Evolutionary conservation across 1,140 invertebrate species (phyloP).

Genomic region (Plutomurus gul): DNA sequence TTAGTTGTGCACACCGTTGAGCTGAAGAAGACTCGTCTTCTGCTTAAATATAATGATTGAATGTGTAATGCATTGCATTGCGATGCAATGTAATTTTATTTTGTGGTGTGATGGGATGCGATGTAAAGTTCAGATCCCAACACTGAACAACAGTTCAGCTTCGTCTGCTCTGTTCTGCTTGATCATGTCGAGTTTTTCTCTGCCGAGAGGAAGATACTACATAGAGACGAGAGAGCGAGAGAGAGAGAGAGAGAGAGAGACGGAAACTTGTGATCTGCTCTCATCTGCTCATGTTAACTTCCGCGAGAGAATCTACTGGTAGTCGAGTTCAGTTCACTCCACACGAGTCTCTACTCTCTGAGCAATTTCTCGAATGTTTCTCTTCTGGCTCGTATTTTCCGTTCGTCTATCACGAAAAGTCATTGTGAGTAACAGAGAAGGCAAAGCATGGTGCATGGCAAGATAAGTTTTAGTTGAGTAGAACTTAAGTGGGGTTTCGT

Average conservation of each 20-base stretch:
- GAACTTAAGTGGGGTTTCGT: neutral
- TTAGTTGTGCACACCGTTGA: too few relatives aligned
- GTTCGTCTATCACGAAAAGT: slow-evolving; percentile 16
- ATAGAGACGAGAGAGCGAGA: neutral
- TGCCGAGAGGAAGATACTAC: neutral
- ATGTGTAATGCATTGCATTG: too few relatives aligned
- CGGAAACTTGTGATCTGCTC: neutral
- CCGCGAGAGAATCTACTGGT: neutral
- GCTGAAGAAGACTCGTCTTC: too few relatives aligned
- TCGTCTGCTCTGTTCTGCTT: slow-evolving; percentile 34
- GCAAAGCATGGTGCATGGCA: neutral
- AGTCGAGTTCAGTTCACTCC: neutral
- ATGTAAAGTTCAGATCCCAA: neutral
- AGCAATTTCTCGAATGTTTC: neutral
- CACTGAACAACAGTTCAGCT: slow-evolving; percentile 25
- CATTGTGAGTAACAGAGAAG: neutral
- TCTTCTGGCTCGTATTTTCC: neutral
- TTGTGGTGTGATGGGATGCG: neutral
- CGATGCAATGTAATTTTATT: neutral
- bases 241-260: neutral
- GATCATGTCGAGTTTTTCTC: slow-evolving; percentile 27
- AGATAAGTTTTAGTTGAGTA: slow-evolving; percentile 11
- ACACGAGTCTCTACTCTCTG: neutral
- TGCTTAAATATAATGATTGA: too few relatives aligned
- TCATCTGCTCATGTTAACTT: slow-evolving; percentile 24